phyloP scores from a whole-genome alignment of 2,113 vertebrate species.

The Takifugu flavidus region DNA sequence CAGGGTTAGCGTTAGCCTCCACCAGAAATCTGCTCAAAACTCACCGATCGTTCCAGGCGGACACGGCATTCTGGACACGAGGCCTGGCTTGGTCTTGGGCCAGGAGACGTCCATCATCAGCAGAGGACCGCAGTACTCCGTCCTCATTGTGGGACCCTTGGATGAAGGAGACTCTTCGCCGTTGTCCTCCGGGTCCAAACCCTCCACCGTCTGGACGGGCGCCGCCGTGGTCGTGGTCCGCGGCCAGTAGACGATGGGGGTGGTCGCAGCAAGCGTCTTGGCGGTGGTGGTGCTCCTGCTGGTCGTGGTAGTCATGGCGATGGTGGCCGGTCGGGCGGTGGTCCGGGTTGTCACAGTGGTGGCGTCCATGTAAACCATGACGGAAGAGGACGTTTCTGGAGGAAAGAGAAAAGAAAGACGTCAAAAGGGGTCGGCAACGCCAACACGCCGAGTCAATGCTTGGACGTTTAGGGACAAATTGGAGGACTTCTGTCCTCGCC shows the following conservation, averaged over 20 bases:
- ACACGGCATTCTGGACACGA: slow-evolving; percentile 83
- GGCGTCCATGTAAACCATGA: slow-evolving; percentile 78
- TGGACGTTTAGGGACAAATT: no score
- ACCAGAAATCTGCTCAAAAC: not conserved
- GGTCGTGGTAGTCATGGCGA: slow-evolving; percentile 64
- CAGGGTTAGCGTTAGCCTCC: no score
- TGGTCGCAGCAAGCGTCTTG: slow-evolving; percentile 67
- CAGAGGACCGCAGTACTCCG: slow-evolving; percentile 84
- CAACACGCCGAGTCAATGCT: no score
- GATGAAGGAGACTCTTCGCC: slow-evolving; percentile 75
- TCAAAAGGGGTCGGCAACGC: not conserved
- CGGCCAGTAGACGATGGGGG: slow-evolving; percentile 65
- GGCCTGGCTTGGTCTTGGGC: slow-evolving; percentile 89
- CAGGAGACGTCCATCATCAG: slow-evolving; percentile 87
- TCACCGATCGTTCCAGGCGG: slow-evolving; percentile 88
- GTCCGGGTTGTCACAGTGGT: slow-evolving; percentile 72
- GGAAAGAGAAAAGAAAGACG: not conserved
- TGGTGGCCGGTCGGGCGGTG: slow-evolving; percentile 64
- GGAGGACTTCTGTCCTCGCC: no score
- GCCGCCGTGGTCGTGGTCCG: slow-evolving; percentile 70
- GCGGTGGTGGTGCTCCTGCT: slow-evolving; percentile 65
- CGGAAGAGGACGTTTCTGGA: slow-evolving; percentile 81
- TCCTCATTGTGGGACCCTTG: slow-evolving; percentile 79
- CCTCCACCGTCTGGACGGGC: slow-evolving; percentile 59
- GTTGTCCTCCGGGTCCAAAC: slow-evolving; percentile 52